These are phyloP conservation scores for Spongia lamella DNA, from an alignment of 37 sponge, comb jelly and placozoan species.

Conservation along the genomic window DNA sequence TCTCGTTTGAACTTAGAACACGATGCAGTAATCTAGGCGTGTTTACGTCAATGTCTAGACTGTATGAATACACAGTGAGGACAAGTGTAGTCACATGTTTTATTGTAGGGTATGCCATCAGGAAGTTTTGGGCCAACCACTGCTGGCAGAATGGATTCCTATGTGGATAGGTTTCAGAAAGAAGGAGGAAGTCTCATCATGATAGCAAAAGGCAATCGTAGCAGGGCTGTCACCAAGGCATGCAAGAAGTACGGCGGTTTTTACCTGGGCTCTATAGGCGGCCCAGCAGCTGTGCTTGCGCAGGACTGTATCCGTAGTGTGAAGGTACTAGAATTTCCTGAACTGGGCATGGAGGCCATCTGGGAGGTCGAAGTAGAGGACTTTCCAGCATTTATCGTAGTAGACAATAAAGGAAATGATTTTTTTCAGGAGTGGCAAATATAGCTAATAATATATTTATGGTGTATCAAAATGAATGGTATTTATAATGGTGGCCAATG, in stretches of 20 bases:
- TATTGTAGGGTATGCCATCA: constrained; percentile 28
- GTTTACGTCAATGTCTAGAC: too few relatives aligned
- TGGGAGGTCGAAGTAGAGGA: constrained; percentile 55
- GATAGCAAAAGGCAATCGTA: constrained; percentile 19
- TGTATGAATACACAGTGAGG: too few relatives aligned
- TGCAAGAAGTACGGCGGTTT: constrained; percentile 58
- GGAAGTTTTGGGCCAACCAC: constrained; percentile 59
- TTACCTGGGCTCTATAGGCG: constrained; percentile 57
- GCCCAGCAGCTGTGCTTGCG: constrained; percentile 53
- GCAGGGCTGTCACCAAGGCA: constrained; percentile 26
- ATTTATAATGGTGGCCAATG: too few relatives aligned
- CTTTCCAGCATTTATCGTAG: constrained; percentile 59
- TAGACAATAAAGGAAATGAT: constrained; percentile 60
- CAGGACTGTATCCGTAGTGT: constrained; percentile 34
- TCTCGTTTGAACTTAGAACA: too few relatives aligned
- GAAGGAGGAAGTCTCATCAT: constrained; percentile 45
- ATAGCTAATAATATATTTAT: too few relatives aligned
- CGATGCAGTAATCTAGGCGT: too few relatives aligned
- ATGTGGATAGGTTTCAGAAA: constrained; percentile 37
- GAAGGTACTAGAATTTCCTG: constrained; percentile 49
- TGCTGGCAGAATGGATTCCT: constrained; percentile 54
- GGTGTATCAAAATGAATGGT: too few relatives aligned
- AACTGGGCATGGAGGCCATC: constrained; percentile 51
- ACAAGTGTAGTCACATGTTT: not conserved
- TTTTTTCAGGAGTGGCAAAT: constrained; percentile 51